Percentiles rank a stretch among this genome's conserved stretches.
Evolutionary conservation across 2,113 vertebrate species (phyloP).

Genomic region (Chionis minor): DNA sequence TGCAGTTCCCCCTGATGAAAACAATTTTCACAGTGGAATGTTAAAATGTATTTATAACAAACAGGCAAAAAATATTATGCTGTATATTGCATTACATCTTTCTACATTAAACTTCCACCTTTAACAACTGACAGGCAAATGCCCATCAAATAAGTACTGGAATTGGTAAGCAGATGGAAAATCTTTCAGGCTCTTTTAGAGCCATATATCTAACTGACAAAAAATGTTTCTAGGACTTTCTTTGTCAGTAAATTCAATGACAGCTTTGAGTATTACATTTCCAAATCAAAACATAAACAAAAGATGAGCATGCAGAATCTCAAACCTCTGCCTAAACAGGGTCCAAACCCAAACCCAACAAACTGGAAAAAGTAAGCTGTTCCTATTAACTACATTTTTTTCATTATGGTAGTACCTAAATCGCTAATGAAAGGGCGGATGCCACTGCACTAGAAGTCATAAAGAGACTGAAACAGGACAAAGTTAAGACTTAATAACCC

Average conservation of each 20-base stretch:
- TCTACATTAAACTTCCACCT: not conserved
- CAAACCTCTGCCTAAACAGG: not conserved
- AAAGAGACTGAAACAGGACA: not conserved
- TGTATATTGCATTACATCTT: not conserved
- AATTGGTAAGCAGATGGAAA: not conserved
- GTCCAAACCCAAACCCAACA: not conserved
- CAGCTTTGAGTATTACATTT: not conserved
- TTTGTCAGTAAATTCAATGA: not conserved
- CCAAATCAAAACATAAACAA: not conserved
- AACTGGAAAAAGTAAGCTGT: not conserved
- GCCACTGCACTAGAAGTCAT: not conserved
- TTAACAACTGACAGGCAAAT: not conserved
- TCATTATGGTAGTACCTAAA: not conserved
- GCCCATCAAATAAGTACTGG: fast-evolving
- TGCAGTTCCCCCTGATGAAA: not conserved
- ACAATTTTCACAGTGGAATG: not conserved
- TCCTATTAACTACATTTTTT: not conserved
- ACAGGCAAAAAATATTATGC: not conserved
- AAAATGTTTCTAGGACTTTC: not conserved
- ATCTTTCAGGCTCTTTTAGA: not conserved
- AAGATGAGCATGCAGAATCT: not conserved
- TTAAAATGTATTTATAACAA: not conserved
- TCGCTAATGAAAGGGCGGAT: not conserved
- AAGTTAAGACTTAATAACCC: slow-evolving; percentile 20
- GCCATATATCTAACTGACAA: not conserved